phyloP scores from a whole-genome alignment of 1,140 invertebrate species.

The Anoplophora glabripennis region DNA sequence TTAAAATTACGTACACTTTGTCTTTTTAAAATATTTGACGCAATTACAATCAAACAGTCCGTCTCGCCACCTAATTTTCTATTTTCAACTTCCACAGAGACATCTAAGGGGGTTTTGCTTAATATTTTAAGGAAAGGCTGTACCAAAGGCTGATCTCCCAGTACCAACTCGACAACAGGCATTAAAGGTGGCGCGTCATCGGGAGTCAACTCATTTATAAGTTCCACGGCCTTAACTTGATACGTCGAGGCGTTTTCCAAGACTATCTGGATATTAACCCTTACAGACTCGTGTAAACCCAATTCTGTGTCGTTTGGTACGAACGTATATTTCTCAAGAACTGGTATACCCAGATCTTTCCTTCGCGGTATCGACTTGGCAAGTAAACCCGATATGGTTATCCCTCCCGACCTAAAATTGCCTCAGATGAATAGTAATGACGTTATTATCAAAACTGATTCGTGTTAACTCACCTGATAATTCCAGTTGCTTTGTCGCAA shows the following conservation, averaged over 20 bases:
- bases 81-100: constrained; percentile 56
- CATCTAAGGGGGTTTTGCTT: constrained; percentile 33
- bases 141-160: constrained; percentile 58
- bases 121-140: constrained; percentile 58
- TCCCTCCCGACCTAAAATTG: constrained; percentile 66
- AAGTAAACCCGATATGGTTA: constrained; percentile 78
- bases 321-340: constrained; percentile 73
- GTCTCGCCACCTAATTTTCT: constrained; percentile 58
- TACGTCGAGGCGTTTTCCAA: constrained; percentile 22
- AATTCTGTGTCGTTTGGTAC: constrained; percentile 56
- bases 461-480: constrained; percentile 21
- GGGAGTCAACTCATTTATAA: constrained; percentile 5
- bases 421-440: too few relatives aligned
- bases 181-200: constrained; percentile 45
- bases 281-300: constrained; percentile 19
- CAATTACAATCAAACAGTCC: constrained; percentile 58
- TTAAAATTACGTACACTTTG: constrained; percentile 7
- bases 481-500: not conserved
- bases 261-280: constrained; percentile 26
- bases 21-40: constrained; percentile 48
- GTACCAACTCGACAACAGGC: constrained; percentile 55
- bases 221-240: constrained; percentile 15
- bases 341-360: constrained; percentile 60
- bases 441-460: too few relatives aligned
- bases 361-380: constrained; percentile 72